Evolutionary conservation across 2,797 vertebrate species (phyloP).

Genomic region (Channa striata): DNA sequence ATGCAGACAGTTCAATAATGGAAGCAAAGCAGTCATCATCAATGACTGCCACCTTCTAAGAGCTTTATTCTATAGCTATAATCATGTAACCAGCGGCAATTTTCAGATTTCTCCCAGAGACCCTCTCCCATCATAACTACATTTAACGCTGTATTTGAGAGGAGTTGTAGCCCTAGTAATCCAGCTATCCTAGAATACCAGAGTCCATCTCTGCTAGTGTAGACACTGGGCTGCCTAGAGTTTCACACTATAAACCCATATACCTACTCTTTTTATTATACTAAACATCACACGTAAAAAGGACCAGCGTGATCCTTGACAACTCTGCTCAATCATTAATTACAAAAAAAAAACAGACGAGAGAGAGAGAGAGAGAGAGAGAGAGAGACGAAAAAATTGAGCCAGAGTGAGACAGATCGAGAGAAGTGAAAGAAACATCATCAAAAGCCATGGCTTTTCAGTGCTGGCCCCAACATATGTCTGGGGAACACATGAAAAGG

Average conservation of each 20-base stretch:
- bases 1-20: conserved; percentile 66
- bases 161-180: conserved; percentile 79
- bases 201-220: conserved; percentile 67
- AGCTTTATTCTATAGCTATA: conserved; percentile 81
- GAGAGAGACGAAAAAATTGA: no score
- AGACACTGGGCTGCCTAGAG: conserved; percentile 65
- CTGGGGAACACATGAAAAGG: conserved; percentile 36
- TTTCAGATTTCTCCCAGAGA: conserved; percentile 80
- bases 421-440: conserved; percentile 45
- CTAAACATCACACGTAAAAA: conserved; percentile 59
- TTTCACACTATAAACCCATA: conserved; percentile 57
- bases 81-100: conserved; percentile 76
- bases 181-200: conserved; percentile 78
- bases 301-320: conserved; percentile 49
- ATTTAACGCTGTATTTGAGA: conserved; percentile 76
- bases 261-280: conserved; percentile 5
- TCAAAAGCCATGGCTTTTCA: conserved; percentile 48
- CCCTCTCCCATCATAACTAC: conserved; percentile 76
- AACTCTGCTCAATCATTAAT: conserved; percentile 33
- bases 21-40: conserved; percentile 73
- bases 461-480: conserved; percentile 32
- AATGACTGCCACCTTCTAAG: conserved; percentile 60
- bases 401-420: conserved; percentile 50
- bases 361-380: conserved; percentile 1
- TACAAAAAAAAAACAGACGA: background rate